Percentiles rank a stretch among this genome's conserved stretches.
Evolutionary conservation across 2,888 invertebrate species (phyloP).

Genomic region (Stenoptilia bipunctidactyla): DNA sequence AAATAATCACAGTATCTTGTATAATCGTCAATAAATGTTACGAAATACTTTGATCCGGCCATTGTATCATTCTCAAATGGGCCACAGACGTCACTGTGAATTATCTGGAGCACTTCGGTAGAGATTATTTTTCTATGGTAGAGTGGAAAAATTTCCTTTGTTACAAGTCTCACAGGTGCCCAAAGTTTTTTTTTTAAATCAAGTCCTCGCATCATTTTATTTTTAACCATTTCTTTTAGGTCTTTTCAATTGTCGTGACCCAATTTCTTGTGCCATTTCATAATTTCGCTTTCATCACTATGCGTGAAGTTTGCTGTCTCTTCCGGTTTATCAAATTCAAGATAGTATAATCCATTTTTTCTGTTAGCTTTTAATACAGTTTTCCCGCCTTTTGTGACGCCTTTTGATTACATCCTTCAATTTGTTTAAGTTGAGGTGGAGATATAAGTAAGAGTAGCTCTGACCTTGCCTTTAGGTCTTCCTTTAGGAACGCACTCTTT

Average conservation of each 20-base stretch:
- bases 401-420: conserved; percentile 24
- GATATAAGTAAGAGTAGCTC: conserved; percentile 9
- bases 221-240: not conserved
- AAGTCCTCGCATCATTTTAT: not conserved
- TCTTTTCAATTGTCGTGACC: not conserved
- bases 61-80: conserved; percentile 8
- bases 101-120: not conserved
- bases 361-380: not conserved
- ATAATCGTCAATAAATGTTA: conserved; percentile 16
- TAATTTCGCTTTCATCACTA: not conserved
- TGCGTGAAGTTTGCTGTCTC: no score
- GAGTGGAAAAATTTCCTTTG: not conserved
- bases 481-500: not conserved
- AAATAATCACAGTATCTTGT: not conserved
- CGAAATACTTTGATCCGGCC: conserved; percentile 12
- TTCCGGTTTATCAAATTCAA: no score
- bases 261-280: not conserved
- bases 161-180: conserved; percentile 3
- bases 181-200: no score
- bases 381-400: conserved; percentile 12
- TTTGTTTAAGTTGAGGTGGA: conserved; percentile 23
- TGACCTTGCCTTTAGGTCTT: conserved; percentile 4
- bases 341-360: conserved; percentile 5
- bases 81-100: conserved; percentile 10
- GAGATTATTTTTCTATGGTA: no score